Conservation (phyloP, 2,888 invertebrate genomes). For the Drosophila diplacantha region DNA sequence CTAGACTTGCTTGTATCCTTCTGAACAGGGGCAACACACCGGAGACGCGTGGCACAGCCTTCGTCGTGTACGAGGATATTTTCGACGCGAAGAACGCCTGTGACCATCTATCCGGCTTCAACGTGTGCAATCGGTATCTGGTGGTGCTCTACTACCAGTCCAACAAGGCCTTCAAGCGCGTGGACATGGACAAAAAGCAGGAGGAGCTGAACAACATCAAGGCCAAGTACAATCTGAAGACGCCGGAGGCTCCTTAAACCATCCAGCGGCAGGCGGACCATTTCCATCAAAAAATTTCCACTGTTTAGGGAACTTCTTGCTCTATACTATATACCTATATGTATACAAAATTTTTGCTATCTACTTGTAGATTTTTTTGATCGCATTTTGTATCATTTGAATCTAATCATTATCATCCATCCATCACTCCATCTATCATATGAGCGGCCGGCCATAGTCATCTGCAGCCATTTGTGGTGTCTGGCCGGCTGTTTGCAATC, state of each 20-base stretch:
- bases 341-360: conserved; percentile 53
- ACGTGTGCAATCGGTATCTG: conserved; percentile 98
- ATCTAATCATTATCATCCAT: conserved; percentile 41
- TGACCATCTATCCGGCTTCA: conserved; percentile 98
- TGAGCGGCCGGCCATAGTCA: conserved; percentile 7
- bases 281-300: conserved; percentile 35
- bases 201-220: conserved; percentile 97
- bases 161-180: conserved; percentile 95
- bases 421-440: conserved; percentile 52
- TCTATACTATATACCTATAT: conserved; percentile 23
- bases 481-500: conserved; percentile 31
- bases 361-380: conserved; percentile 56
- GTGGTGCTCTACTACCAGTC: conserved; percentile 99
- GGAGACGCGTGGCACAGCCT: conserved; percentile 98
- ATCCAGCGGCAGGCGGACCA: conserved; percentile 10
- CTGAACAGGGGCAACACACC: conserved; percentile 92
- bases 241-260: conserved; percentile 71
- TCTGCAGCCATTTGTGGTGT: conserved; percentile 10
- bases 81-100: conserved; percentile 99
- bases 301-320: conserved; percentile 34
- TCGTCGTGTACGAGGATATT: conserved; percentile 99
- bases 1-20: neutral
- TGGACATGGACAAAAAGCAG: conserved; percentile 96
- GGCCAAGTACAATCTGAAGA: conserved; percentile 91
- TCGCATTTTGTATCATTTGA: conserved; percentile 48